Percentiles rank a stretch among this genome's conserved stretches.
Evolutionary conservation across 37 sponge, comb jelly and placozoan species (phyloP).

Genomic region (Mnemiopsis leidyi): DNA sequence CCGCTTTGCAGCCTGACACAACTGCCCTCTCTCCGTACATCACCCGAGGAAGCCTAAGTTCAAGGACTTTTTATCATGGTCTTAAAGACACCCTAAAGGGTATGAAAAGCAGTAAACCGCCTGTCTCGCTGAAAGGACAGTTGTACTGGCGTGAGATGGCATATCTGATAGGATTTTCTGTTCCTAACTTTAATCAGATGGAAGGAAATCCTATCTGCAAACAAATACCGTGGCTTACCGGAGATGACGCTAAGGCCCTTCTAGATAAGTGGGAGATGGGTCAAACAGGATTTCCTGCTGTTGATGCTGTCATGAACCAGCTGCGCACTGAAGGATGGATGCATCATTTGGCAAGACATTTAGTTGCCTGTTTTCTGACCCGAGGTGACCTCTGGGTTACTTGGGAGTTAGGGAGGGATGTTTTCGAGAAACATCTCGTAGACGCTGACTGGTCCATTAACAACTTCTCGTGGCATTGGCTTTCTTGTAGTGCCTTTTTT

Average conservation of each 20-base stretch:
- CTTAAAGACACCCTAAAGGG: slow-evolving; percentile 25
- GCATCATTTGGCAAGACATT: slow-evolving; percentile 75
- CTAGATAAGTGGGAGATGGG: slow-evolving; percentile 71
- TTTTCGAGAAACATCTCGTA: slow-evolving; percentile 80
- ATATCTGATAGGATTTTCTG: slow-evolving; percentile 69
- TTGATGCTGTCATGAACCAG: slow-evolving; percentile 88
- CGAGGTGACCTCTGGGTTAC: slow-evolving; percentile 82
- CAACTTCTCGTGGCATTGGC: slow-evolving; percentile 85
- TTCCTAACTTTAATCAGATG: slow-evolving; percentile 78
- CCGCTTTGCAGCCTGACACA: slow-evolving; percentile 66
- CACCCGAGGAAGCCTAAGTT: slow-evolving; percentile 82
- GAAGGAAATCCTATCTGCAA: slow-evolving; percentile 76
- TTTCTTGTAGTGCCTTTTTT: slow-evolving; percentile 83
- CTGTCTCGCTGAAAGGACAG: slow-evolving; percentile 70
- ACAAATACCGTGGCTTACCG: slow-evolving; percentile 77
- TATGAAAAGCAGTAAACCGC: not conserved
- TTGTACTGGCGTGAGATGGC: slow-evolving; percentile 81
- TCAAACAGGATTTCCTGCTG: slow-evolving; percentile 84
- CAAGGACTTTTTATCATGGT: slow-evolving; percentile 73
- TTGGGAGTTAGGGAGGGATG: slow-evolving; percentile 83
- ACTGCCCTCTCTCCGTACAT: slow-evolving; percentile 82
- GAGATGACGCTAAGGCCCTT: slow-evolving; percentile 68
- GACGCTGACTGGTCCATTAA: slow-evolving; percentile 85
- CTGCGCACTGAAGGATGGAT: slow-evolving; percentile 78
- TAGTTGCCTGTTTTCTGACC: slow-evolving; percentile 86